phyloP scores from a whole-genome alignment of 2,888 invertebrate species.

The Leptogaster cylindrica region DNA sequence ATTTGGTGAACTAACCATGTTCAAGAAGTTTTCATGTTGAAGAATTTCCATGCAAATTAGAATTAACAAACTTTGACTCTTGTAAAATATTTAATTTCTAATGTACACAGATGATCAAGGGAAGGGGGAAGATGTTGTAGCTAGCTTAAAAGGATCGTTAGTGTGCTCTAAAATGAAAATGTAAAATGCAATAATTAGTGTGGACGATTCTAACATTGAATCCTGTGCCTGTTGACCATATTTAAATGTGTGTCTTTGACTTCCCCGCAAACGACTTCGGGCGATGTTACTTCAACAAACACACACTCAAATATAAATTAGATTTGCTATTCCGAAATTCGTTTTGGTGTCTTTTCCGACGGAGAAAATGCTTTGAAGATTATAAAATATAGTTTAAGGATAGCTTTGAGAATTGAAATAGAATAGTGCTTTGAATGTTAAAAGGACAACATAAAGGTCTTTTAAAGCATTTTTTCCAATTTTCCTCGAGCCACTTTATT shows the following conservation, averaged over 20 bases:
- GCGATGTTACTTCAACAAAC: neutral
- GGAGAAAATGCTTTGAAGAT: constrained; percentile 4
- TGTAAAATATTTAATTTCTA: too few species aligned
- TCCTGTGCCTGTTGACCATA: constrained; percentile 16
- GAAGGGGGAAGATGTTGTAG: too few species aligned
- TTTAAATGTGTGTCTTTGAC: constrained; percentile 7
- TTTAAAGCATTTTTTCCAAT: too few species aligned
- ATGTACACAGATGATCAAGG: too few species aligned
- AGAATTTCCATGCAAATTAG: too few species aligned
- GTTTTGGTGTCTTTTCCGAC: constrained; percentile 9
- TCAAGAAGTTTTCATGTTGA: too few species aligned
- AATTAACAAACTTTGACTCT: too few species aligned
- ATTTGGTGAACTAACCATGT: too few species aligned
- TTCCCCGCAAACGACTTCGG: neutral
- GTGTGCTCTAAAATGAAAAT: too few species aligned
- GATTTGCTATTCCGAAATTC: constrained; percentile 11
- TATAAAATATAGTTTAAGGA: constrained; percentile 19
- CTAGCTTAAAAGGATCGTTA: too few species aligned
- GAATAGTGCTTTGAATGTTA: constrained; percentile 8
- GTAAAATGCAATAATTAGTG: constrained; percentile 14
- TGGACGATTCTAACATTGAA: constrained; percentile 1
- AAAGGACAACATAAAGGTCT: constrained; percentile 12
- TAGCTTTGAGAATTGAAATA: constrained; percentile 14
- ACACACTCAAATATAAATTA: constrained; percentile 6
- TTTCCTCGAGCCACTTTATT: too few species aligned